Evolutionary conservation across 2,797 vertebrate species (phyloP), one percentile per base, ranked within the genome.

Genomic region (Nyctibius grandis): DNA sequence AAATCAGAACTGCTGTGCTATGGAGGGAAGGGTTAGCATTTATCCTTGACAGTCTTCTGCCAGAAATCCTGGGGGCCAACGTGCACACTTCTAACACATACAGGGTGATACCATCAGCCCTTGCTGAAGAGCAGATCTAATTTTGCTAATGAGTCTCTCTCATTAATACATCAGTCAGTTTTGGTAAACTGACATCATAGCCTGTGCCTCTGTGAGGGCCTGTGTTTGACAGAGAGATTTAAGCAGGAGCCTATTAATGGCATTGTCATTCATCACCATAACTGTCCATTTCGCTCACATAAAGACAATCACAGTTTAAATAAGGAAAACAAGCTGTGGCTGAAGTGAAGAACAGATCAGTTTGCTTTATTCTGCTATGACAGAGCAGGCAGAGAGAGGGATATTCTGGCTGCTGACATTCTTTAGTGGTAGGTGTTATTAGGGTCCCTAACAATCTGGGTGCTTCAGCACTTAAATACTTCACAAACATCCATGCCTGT

Each of bases 111-210:
- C 36, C 25, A 25, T 68, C 81, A 87, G 25, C 14, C 15, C n/a
- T 63, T 73, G 47, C 61, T 88, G 85, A 93, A 61, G 15, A 40
- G 4, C 51, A 75, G 87, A 53, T 95, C 61, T 93, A 44, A 92
- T 93, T 95, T 75, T 93, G 80, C 76, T 91, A 44, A 77, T 88
- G 77, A 88, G n/a, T 44, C 10, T 84, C 56, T 75, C 65, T 82
- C 57, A 42, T 89, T 88, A 75, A 38, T 83, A 21, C 65, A 53
- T 86, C 40, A 34, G 19, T 81, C 65, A 74, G 45, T 65, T 93
- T 88, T 72, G 28, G 84, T 84, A 80, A 51, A 60, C 18, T 88
- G 70, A 69, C 23, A 69, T 57, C 38, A 38, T 48, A 94, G 70
- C 34, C 72, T 83, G 68, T 88, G 47, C n/a, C 20, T 75, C 33